These are phyloP conservation scores for Eublepharis macularius DNA, from an alignment of 2,113 vertebrate species.

Conservation along the genomic window DNA sequence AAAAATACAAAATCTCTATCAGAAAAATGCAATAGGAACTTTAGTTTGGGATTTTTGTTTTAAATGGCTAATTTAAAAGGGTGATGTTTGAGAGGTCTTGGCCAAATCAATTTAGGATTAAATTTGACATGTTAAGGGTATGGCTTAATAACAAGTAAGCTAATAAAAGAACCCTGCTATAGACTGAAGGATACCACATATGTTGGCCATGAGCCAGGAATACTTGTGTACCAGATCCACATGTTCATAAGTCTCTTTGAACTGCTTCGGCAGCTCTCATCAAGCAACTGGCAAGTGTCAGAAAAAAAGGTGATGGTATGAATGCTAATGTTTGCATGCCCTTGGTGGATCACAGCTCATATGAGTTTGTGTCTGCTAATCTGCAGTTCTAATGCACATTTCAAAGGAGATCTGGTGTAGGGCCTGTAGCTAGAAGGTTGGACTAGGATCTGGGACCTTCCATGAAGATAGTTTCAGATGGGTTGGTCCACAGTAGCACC, in stretches of 20 bases:
- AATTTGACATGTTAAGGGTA: neutral
- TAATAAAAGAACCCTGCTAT: neutral
- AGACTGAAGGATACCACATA: neutral
- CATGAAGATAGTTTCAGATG: no score
- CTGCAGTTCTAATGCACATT: neutral
- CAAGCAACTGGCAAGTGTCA: neutral
- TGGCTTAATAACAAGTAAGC: neutral
- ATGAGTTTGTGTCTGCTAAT: neutral
- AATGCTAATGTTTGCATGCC: neutral
- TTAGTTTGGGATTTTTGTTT: constrained; percentile 46
- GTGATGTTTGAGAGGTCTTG: constrained; percentile 30
- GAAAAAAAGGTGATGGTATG: no score
- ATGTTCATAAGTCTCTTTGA: neutral
- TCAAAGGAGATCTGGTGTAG: neutral
- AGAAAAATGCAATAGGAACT: constrained; percentile 69
- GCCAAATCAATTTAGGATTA: constrained; percentile 9
- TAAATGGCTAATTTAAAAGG: constrained; percentile 32
- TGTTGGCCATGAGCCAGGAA: neutral
- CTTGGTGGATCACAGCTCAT: neutral
- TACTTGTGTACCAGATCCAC: neutral
- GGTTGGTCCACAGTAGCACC: no score
- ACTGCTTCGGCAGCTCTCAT: neutral
- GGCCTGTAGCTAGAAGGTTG: no score
- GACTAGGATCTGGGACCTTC: no score
- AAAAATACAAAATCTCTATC: constrained; percentile 61